Evolutionary conservation across 2,113 vertebrate genomes (phyloP).

Genomic region (Otis tarda): DNA sequence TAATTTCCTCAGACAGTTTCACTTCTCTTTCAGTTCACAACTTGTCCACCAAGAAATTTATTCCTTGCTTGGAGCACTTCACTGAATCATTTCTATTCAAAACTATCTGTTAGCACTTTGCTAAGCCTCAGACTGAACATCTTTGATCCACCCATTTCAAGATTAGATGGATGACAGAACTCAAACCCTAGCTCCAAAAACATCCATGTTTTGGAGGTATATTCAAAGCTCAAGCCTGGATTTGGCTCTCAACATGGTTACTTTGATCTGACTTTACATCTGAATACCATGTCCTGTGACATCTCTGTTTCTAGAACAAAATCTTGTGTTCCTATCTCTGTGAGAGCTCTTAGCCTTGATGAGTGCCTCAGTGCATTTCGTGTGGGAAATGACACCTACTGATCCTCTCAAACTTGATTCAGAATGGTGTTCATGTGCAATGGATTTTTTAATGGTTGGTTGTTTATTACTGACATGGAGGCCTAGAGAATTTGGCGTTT

Average conservation of each 20-base stretch:
- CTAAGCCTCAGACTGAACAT: slow-evolving; percentile 24
- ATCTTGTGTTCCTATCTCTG: background rate
- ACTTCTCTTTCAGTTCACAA: background rate
- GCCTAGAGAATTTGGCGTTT: background rate
- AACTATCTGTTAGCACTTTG: slow-evolving; percentile 48
- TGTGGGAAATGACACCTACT: background rate
- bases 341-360: background rate
- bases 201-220: slow-evolving; percentile 31
- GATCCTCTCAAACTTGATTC: background rate
- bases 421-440: background rate
- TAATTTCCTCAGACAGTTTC: background rate
- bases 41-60: slow-evolving; percentile 3
- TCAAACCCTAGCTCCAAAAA: slow-evolving; percentile 10
- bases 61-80: slow-evolving; percentile 23
- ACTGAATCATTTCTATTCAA: background rate
- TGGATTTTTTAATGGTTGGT: background rate
- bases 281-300: background rate
- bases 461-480: background rate
- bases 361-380: background rate
- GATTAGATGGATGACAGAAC: slow-evolving; percentile 55
- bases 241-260: background rate
- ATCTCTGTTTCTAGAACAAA: background rate
- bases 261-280: slow-evolving; percentile 17
- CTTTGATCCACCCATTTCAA: slow-evolving; percentile 62
- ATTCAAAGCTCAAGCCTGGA: slow-evolving; percentile 3